phyloP scores from a whole-genome alignment of 1,140 invertebrate species.

The Fopius arisanus region DNA sequence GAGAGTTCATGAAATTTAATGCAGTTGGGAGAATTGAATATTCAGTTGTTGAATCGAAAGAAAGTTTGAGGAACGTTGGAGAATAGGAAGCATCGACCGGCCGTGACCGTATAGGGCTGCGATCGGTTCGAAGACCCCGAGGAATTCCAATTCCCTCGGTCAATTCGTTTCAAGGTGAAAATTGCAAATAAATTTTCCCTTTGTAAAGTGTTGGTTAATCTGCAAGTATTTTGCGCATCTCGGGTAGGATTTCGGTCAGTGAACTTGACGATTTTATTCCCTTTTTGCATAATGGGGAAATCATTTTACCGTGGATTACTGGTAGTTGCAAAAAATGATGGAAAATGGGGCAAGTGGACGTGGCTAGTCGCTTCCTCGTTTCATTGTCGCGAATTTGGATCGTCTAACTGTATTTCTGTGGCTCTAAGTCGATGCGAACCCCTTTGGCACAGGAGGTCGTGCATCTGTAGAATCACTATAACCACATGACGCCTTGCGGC shows the following conservation, averaged over 20 bases:
- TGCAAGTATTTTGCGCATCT: too few relatives aligned
- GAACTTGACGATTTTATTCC: background rate
- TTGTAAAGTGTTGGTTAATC: too few relatives aligned
- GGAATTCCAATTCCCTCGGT: background rate
- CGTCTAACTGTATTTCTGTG: conserved; percentile 59
- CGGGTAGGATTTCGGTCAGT: too few relatives aligned
- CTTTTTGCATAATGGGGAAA: background rate
- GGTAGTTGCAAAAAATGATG: background rate
- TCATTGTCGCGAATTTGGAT: conserved; percentile 61
- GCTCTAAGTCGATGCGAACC: conserved; percentile 38
- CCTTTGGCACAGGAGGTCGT: conserved; percentile 7
- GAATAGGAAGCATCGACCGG: conserved; percentile 20
- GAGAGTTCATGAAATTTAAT: background rate
- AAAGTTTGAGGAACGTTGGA: background rate
- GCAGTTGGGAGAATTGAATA: background rate
- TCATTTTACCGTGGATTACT: background rate
- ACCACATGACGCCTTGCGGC: conserved; percentile 24
- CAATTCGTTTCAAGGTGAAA: background rate
- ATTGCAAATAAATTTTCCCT: background rate
- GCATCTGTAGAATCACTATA: conserved; percentile 5
- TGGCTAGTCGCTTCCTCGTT: conserved; percentile 51
- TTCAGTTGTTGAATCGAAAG: conserved; percentile 5
- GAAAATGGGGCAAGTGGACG: conserved; percentile 11
- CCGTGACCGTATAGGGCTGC: conserved; percentile 28
- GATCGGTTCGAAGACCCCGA: conserved; percentile 29